phyloP scores from a whole-genome alignment of 2,888 invertebrate species.

The Nephrotoma appendiculata region DNA sequence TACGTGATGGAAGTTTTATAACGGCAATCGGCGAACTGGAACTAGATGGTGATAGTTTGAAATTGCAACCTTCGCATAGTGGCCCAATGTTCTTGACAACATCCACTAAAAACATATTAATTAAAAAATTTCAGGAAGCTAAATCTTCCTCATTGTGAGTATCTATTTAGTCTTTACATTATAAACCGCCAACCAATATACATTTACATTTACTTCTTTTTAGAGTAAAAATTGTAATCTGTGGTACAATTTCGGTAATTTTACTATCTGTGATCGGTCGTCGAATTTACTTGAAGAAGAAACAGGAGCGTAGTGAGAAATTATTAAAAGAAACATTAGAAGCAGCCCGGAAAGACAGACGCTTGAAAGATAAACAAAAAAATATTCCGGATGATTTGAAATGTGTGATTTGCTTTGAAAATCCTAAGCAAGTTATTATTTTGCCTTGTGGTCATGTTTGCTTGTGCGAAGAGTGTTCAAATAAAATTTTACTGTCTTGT shows the following conservation, averaged over 20 bases:
- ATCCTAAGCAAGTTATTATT: constrained; percentile 72
- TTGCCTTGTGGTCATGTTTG: constrained; percentile 86
- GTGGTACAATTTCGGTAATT: constrained; percentile 39
- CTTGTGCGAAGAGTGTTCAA: constrained; percentile 71
- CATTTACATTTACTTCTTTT: constrained; percentile 9
- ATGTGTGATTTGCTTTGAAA: constrained; percentile 75
- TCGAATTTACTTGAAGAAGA: constrained; percentile 36
- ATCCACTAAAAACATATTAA: constrained; percentile 56
- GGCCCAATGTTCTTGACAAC: constrained; percentile 69
- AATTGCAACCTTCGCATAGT: constrained; percentile 56
- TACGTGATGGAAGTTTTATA: constrained; percentile 65
- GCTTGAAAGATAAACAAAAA: constrained; percentile 33
- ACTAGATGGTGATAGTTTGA: constrained; percentile 45
- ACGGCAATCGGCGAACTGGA: constrained; percentile 69
- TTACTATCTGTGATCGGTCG: constrained; percentile 39
- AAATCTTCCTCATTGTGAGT: constrained; percentile 51
- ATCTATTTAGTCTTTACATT: not conserved
- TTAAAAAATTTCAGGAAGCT: constrained; percentile 57
- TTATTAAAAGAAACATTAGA: constrained; percentile 46
- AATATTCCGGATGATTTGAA: constrained; percentile 41
- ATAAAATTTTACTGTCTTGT: constrained; percentile 51
- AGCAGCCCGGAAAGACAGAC: constrained; percentile 46
- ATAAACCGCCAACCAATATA: not conserved
- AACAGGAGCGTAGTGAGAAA: constrained; percentile 40
- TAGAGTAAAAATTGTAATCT: constrained; percentile 40